Conservation (phyloP, 2,113 vertebrate species). For the Dasypus novemcinctus region DNA sequence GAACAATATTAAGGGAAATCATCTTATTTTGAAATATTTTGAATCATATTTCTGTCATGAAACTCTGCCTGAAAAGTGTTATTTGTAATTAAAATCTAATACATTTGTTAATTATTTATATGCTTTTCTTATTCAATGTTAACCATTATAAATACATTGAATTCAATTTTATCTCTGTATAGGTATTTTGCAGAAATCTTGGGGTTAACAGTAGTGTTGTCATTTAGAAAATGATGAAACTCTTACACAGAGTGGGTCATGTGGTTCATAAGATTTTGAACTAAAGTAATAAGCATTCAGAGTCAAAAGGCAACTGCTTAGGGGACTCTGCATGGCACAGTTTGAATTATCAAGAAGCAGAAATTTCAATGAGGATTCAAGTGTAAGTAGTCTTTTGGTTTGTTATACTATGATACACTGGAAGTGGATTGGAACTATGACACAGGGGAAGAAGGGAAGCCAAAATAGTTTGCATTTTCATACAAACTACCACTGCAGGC, state of each 20-base stretch:
- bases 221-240: no score
- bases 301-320: neutral
- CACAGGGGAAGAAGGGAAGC: neutral
- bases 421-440: neutral
- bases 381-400: neutral
- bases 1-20: neutral
- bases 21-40: neutral
- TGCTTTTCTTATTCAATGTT: neutral
- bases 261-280: neutral
- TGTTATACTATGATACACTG: neutral
- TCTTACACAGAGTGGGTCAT: neutral
- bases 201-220: neutral
- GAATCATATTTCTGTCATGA: neutral
- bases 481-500: neutral
- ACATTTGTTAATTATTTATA: neutral
- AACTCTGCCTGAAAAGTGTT: neutral
- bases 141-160: neutral
- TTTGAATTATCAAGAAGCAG: neutral
- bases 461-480: neutral
- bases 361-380: neutral
- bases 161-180: neutral
- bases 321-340: neutral
- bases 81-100: neutral
- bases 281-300: neutral
- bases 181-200: neutral